These are phyloP conservation scores for Netelia inedita DNA, from an alignment of 2,888 invertebrate species.

Conservation along the genomic window DNA sequence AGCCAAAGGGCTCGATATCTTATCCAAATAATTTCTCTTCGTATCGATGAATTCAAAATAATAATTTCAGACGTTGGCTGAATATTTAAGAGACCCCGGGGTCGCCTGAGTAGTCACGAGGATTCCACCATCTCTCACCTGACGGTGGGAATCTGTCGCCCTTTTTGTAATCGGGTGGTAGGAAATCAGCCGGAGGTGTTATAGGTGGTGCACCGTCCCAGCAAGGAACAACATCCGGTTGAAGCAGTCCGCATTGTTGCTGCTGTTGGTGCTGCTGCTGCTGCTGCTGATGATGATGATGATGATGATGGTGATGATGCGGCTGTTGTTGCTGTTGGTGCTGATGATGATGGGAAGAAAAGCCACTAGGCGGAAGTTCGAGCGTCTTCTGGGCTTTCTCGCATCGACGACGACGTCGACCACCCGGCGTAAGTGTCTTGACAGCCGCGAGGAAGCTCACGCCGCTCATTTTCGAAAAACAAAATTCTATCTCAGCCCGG, in stretches of 20 bases:
- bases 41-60: not conserved
- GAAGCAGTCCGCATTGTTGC: slow-evolving; percentile 78
- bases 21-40: too few species aligned
- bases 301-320: slow-evolving; percentile 44
- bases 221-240: slow-evolving; percentile 87
- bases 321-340: slow-evolving; percentile 21
- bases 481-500: not conserved
- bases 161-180: slow-evolving; percentile 88
- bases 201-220: slow-evolving; percentile 89
- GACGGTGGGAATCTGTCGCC: slow-evolving; percentile 76
- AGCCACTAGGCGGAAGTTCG: slow-evolving; percentile 78
- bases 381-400: slow-evolving; percentile 88
- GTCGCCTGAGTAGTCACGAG: slow-evolving; percentile 62
- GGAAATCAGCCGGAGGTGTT: slow-evolving; percentile 89
- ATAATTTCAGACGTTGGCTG: not conserved
- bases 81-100: slow-evolving; percentile 5
- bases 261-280: slow-evolving; percentile 27
- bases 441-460: slow-evolving; percentile 87
- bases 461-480: slow-evolving; percentile 86
- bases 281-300: slow-evolving; percentile 25
- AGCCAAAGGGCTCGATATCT: too few species aligned
- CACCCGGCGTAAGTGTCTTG: slow-evolving; percentile 89
- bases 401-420: slow-evolving; percentile 88
- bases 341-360: slow-evolving; percentile 66
- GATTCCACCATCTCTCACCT: slow-evolving; percentile 77